phyloP scores from a whole-genome alignment of 1,140 invertebrate genomes.

The Cherax quadricarinatus region DNA sequence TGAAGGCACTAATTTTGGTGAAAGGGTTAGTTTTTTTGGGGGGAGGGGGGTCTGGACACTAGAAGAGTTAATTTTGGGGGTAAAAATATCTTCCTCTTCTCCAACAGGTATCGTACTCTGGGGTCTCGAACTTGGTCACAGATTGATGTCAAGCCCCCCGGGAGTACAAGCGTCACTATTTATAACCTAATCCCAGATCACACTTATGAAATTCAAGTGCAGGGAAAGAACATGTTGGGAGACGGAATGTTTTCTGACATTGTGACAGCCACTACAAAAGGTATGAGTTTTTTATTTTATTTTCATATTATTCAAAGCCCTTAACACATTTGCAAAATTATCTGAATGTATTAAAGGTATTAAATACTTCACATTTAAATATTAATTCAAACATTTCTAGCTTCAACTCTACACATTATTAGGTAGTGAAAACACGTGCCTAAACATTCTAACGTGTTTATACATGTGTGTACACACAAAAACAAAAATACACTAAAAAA shows the following conservation, averaged over 20 bases:
- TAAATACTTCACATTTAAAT: too few species aligned
- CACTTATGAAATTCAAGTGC: conserved; percentile 96
- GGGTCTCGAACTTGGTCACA: conserved; percentile 92
- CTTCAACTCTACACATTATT: too few species aligned
- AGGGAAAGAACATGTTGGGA: conserved; percentile 94
- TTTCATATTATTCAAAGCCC: background rate
- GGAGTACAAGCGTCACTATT: conserved; percentile 92
- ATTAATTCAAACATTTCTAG: too few species aligned
- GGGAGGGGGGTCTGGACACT: too few species aligned
- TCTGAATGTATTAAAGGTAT: too few species aligned
- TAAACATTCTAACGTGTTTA: too few species aligned
- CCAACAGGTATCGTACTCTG: conserved; percentile 85
- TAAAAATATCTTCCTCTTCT: too few species aligned
- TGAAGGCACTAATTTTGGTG: too few species aligned
- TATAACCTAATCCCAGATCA: conserved; percentile 92
- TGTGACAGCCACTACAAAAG: conserved; percentile 91
- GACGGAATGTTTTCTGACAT: conserved; percentile 96
- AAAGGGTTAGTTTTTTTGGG: too few species aligned
- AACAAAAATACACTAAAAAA: too few species aligned
- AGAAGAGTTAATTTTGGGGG: too few species aligned
- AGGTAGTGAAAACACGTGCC: background rate
- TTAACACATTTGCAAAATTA: background rate
- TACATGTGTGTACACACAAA: too few species aligned
- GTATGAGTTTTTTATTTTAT: conserved; percentile 79
- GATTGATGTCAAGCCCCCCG: conserved; percentile 93